Base-by-base conservation (phyloP, 1,140 invertebrate species). In the Bradynema listronoti region DNA sequence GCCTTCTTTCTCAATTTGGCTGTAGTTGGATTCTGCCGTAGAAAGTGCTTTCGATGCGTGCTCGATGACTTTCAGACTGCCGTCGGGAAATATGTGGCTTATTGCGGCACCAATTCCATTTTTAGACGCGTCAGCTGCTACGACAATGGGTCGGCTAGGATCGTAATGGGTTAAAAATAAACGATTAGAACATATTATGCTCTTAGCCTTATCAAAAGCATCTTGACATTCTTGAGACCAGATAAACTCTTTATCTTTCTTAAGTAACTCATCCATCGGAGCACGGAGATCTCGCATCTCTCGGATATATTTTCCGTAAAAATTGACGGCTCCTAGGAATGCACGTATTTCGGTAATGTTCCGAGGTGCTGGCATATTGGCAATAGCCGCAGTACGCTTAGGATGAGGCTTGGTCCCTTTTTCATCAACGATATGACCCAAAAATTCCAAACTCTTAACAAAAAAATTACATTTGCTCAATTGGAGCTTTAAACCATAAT, bases 1-100 rank as follows among this genome's bases (percentile, higher is more conserved):
- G 3, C 53, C 53, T 75, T 85, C 83, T 65, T 79, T 82, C 32
- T 85, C 81, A 29, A 83, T 80, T 58, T 81, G 79, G 7, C 78
- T 58, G 50, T 84, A 83, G 51, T 79, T 82, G 64, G 71, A 62
- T 65, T 84, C 79, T 4, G 80, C 65, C 30, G 67, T 41, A 16
- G 67, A 70, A 30, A 84, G 65, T 0, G 75, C 73, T 45, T 78
- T 63, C 7, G 82, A 83, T 9, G 75, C 80, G 69, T 70, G 69
- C 33, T 51, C 53, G 25, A 83, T 77, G 2, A 81, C 80, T 61
- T 62, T 60, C 64, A 82, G 79, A 1, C 33, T 34, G 14, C 71
- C 75, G 62, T 80, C 71, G 19, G 62, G 14, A 16, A 77, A 66
- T 1, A 45, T 62, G 58, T 84, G 82, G 2, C 76, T 75, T 0